Conservation (phyloP, 1,140 invertebrate genomes). For the Eulimnadia texana region DNA sequence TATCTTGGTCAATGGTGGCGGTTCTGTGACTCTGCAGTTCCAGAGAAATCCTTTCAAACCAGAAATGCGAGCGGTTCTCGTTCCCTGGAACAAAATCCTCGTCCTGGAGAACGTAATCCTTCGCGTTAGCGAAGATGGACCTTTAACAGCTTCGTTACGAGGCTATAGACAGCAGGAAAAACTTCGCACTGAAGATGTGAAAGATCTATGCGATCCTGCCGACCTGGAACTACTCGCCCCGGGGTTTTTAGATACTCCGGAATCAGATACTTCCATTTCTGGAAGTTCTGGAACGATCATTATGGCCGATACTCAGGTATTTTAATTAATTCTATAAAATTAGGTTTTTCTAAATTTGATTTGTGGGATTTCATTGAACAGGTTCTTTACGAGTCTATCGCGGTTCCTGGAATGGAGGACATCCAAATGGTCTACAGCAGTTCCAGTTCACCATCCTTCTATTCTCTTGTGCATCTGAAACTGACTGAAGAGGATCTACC, state of each 20-base stretch:
- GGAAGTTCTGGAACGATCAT: not conserved
- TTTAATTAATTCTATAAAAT: too few relatives aligned
- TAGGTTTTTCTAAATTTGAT: too few relatives aligned
- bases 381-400: constrained; percentile 88
- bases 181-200: not conserved
- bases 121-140: constrained; percentile 50
- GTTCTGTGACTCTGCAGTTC: constrained; percentile 93
- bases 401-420: constrained; percentile 72
- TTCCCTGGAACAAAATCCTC: constrained; percentile 90
- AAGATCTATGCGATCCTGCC: not conserved
- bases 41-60: constrained; percentile 81
- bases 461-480: constrained; percentile 80
- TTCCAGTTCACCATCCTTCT: constrained; percentile 77
- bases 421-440: constrained; percentile 86
- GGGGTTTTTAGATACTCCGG: not conserved
- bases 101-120: constrained; percentile 69
- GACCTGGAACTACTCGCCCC: constrained; percentile 2
- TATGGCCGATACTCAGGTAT: not conserved
- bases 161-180: not conserved
- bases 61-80: constrained; percentile 70
- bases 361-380: constrained; percentile 31
- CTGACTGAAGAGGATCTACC: constrained; percentile 68
- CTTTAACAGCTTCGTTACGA: not conserved
- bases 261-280: not conserved
- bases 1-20: constrained; percentile 93